Percentiles rank a stretch among this genome's conserved stretches.
Conservation (phyloP, 2,888 invertebrate genomes). For the Rapana venosa region DNA sequence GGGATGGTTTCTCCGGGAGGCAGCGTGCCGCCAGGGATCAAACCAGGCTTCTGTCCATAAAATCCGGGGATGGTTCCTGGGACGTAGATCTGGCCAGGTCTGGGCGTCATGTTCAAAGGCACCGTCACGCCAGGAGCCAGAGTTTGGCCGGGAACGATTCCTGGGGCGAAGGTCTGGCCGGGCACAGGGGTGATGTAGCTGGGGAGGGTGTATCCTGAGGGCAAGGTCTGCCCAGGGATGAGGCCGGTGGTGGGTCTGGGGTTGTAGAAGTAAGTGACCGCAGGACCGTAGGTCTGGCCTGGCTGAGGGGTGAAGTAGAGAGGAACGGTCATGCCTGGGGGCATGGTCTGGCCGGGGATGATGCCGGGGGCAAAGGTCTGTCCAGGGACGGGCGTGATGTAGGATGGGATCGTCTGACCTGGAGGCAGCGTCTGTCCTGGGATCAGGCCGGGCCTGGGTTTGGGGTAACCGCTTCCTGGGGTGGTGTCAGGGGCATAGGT, state of each 20-base stretch:
- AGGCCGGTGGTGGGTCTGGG: slow-evolving; percentile 56
- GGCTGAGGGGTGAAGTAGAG: slow-evolving; percentile 55
- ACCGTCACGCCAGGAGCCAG: slow-evolving; percentile 47
- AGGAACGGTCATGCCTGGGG: slow-evolving; percentile 54
- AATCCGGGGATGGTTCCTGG: slow-evolving; percentile 43
- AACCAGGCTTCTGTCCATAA: slow-evolving; percentile 52
- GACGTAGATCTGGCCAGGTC: slow-evolving; percentile 53
- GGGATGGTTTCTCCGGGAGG: slow-evolving; percentile 56
- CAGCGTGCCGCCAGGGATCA: slow-evolving; percentile 55
- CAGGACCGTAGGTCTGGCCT: slow-evolving; percentile 56
- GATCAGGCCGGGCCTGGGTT: slow-evolving; percentile 48
- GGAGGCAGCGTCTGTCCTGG: slow-evolving; percentile 45
- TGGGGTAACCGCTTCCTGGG: slow-evolving; percentile 29
- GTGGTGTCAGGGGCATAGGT: slow-evolving; percentile 52
- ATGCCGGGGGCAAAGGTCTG: slow-evolving; percentile 59
- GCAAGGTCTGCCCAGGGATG: slow-evolving; percentile 55
- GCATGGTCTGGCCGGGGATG: slow-evolving; percentile 57
- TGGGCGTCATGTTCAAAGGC: slow-evolving; percentile 52
- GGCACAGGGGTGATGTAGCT: slow-evolving; percentile 56
- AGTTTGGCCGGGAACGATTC: slow-evolving; percentile 53
- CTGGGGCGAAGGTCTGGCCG: slow-evolving; percentile 58
- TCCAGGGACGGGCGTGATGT: slow-evolving; percentile 57
- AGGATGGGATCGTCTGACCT: slow-evolving; percentile 49
- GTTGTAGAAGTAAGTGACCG: slow-evolving; percentile 50
- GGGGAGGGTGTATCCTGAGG: slow-evolving; percentile 54